Conservation (phyloP, 2,797 vertebrate species). For the Taeniopygia guttata region DNA sequence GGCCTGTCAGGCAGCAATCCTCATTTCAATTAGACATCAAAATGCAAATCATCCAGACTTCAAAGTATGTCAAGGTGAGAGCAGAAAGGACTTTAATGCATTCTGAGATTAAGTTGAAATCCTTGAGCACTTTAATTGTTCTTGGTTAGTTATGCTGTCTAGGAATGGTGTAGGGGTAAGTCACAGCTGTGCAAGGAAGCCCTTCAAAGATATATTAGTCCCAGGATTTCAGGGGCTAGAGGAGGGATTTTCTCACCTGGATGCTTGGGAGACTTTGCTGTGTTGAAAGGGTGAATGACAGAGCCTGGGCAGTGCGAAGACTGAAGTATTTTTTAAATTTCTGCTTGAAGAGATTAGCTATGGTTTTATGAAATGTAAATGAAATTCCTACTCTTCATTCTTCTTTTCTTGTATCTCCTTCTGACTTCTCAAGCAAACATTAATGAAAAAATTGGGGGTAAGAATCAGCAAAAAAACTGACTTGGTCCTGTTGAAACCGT, state of each 20-base stretch:
- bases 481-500: background rate
- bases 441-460: background rate
- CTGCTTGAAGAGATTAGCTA: background rate
- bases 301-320: background rate
- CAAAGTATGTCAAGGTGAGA: constrained; percentile 24
- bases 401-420: background rate
- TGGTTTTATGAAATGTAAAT: background rate
- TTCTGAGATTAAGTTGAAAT: background rate
- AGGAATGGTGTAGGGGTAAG: background rate
- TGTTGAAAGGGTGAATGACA: background rate
- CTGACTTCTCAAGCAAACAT: constrained; percentile 8
- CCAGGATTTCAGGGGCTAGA: background rate
- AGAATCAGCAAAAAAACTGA: background rate
- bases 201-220: background rate
- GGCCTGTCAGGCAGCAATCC: background rate
- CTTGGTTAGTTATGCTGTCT: background rate
- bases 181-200: background rate
- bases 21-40: constrained; percentile 34
- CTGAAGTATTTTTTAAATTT: background rate
- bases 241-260: background rate
- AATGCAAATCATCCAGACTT: constrained; percentile 21
- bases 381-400: background rate
- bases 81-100: background rate
- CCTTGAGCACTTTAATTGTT: background rate
- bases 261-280: background rate